Percentiles rank a stretch among this genome's conserved stretches.
Conservation (phyloP, 2,113 vertebrate species). For the Eulemur rufifrons region DNA sequence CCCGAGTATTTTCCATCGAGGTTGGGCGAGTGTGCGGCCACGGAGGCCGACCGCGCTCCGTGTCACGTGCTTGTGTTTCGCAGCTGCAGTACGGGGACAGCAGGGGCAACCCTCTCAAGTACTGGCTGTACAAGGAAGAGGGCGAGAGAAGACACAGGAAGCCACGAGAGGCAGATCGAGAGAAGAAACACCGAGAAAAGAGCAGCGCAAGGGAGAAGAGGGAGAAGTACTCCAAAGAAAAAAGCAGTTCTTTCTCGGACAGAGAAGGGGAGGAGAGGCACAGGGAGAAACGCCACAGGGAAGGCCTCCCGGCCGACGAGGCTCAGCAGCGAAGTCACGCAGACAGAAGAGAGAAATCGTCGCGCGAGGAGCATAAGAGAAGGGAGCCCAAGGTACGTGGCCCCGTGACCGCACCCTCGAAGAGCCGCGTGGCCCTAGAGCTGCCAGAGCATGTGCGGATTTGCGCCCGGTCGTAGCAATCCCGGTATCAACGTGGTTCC, state of each 20-base stretch:
- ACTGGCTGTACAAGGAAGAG: conserved; percentile 70
- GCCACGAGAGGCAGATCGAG: conserved; percentile 72
- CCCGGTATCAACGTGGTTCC: neutral
- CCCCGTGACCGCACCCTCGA: fast-evolving
- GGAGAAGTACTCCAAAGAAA: conserved; percentile 71
- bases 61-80: neutral
- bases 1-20: neutral
- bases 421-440: fast-evolving
- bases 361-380: conserved; percentile 62
- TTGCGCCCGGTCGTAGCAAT: neutral
- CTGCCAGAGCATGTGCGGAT: neutral
- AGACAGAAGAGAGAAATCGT: conserved; percentile 70
- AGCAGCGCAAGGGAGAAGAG: conserved; percentile 73
- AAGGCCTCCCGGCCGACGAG: conserved; percentile 51
- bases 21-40: neutral
- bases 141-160: conserved; percentile 63
- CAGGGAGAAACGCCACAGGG: conserved; percentile 72
- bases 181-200: conserved; percentile 75
- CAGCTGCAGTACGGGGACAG: conserved; percentile 67
- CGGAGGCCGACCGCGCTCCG: neutral
- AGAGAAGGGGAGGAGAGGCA: conserved; percentile 72
- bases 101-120: conserved; percentile 68
- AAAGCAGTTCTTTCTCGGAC: neutral
- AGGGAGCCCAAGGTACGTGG: conserved; percentile 80
- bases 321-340: conserved; percentile 59